Percentiles rank a stretch among this genome's conserved stretches.
Conservation (phyloP, 2,797 vertebrate species). For the Anguilla anguilla region DNA sequence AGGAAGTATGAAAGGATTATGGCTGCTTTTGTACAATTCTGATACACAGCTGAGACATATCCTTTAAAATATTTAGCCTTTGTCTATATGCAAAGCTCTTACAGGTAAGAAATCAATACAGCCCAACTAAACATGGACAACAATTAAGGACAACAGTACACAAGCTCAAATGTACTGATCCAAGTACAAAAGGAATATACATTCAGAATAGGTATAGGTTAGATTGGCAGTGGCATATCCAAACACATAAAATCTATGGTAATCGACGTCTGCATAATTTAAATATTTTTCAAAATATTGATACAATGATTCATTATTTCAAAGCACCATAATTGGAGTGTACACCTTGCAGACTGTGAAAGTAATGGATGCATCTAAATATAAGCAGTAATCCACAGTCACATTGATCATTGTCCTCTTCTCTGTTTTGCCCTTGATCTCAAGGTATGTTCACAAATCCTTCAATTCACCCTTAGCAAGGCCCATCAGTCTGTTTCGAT, state of each 20-base stretch:
- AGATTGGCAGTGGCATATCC: background rate
- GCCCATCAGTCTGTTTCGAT: background rate
- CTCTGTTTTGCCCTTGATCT: constrained; percentile 1
- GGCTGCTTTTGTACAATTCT: background rate
- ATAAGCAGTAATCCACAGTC: background rate
- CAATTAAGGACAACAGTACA: background rate
- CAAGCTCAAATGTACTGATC: background rate
- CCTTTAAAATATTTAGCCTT: background rate
- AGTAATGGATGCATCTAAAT: background rate
- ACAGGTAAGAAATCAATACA: background rate
- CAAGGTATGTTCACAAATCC: background rate
- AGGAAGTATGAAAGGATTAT: background rate
- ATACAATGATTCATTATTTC: background rate
- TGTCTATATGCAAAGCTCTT: background rate
- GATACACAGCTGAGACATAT: background rate
- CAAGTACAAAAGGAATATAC: background rate
- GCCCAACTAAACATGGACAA: background rate
- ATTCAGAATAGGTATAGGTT: background rate
- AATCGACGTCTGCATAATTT: background rate
- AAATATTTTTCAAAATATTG: background rate
- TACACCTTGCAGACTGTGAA: background rate
- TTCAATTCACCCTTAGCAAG: background rate
- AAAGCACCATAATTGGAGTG: no score
- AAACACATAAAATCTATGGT: background rate
- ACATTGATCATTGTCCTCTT: background rate